phyloP scores from a whole-genome alignment of 2,888 invertebrate genomes.

The Chloroclysta siterata region DNA sequence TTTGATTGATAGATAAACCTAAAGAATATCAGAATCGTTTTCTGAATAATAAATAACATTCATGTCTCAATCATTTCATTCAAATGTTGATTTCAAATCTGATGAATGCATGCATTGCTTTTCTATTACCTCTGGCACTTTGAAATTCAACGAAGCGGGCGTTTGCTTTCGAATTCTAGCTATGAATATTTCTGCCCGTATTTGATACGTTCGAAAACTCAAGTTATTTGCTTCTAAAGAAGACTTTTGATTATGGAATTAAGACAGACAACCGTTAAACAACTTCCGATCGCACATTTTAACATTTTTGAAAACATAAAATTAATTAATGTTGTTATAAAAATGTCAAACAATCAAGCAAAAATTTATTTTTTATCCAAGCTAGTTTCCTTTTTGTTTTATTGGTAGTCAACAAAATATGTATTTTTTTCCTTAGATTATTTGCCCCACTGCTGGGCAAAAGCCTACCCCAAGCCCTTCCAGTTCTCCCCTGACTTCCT shows the following conservation, averaged over 20 bases:
- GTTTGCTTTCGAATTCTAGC: background rate
- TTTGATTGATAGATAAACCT: slow-evolving; percentile 18
- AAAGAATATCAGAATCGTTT: slow-evolving; percentile 16
- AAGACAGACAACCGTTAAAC: no score
- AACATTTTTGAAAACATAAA: no score
- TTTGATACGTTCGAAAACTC: background rate
- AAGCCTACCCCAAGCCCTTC: no score
- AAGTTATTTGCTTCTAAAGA: background rate
- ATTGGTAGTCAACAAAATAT: no score
- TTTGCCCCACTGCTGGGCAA: no score
- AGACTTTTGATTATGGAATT: background rate
- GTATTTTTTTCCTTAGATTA: no score
- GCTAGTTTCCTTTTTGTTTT: no score
- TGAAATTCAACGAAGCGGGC: slow-evolving; percentile 8
- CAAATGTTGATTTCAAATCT: slow-evolving; percentile 28
- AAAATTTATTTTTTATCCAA: no score
- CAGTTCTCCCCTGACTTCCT: no score
- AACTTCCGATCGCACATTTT: no score
- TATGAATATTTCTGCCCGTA: background rate
- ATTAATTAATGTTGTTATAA: no score
- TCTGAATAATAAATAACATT: slow-evolving; percentile 28
- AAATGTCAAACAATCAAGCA: no score
- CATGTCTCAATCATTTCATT: slow-evolving; percentile 28
- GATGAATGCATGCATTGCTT: slow-evolving; percentile 18
- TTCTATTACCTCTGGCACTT: slow-evolving; percentile 10